Percentiles rank a stretch among this genome's conserved stretches.
These are phyloP conservation scores for Cyphomyrmex costatus DNA, from an alignment of 1,140 invertebrate genomes.

Conservation along the genomic window DNA sequence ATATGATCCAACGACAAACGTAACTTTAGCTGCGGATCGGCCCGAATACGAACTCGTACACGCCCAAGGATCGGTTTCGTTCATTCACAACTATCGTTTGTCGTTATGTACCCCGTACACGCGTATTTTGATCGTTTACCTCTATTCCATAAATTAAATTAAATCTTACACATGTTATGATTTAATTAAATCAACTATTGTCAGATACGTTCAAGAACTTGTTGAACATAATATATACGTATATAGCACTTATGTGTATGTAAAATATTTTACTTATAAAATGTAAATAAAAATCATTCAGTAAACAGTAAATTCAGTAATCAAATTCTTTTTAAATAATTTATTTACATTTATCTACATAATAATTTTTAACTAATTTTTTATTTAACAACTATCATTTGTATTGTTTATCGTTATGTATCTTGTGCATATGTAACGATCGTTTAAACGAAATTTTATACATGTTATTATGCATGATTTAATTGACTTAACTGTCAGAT, in stretches of 20 bases:
- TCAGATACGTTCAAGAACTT: background rate
- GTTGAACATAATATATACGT: background rate
- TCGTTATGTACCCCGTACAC: background rate
- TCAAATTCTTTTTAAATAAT: background rate
- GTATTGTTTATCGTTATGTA: slow-evolving; percentile 44
- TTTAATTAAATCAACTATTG: background rate
- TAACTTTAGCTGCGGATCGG: slow-evolving; percentile 66
- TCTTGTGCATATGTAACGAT: slow-evolving; percentile 4
- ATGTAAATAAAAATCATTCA: background rate
- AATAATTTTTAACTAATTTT: too few species aligned
- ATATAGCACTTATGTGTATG: too few species aligned
- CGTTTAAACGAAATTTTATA: background rate
- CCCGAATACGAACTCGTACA: slow-evolving; percentile 62
- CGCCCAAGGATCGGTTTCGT: slow-evolving; percentile 61
- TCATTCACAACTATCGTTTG: slow-evolving; percentile 65
- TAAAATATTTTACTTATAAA: background rate
- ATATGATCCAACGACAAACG: slow-evolving; percentile 67
- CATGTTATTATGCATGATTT: background rate
- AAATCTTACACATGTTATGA: background rate
- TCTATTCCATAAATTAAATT: background rate
- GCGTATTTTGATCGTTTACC: slow-evolving; percentile 29
- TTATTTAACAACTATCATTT: slow-evolving; percentile 12
- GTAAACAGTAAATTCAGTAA: too few species aligned
- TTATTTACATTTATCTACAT: background rate
- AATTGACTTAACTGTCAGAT: background rate